phyloP scores from a whole-genome alignment of 2,797 vertebrate species.

The Neosilurus mollespiculum region DNA sequence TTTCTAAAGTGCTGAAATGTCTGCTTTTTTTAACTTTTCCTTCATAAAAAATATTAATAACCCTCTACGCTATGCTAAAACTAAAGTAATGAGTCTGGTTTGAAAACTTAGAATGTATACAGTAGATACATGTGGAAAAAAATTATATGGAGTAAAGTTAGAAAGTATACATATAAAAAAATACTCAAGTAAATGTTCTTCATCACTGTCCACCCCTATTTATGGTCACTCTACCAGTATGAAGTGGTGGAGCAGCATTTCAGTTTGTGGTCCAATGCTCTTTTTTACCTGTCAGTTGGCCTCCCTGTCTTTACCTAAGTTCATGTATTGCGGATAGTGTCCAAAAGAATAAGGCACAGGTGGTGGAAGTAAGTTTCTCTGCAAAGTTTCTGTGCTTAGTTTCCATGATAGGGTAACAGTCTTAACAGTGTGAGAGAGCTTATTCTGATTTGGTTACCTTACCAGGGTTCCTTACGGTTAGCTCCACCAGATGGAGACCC shows the following conservation, averaged over 20 bases:
- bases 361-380: background rate
- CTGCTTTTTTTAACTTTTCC: too few relatives aligned
- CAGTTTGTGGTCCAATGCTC: background rate
- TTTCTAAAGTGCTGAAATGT: too few relatives aligned
- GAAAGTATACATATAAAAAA: too few relatives aligned
- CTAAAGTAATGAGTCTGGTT: too few relatives aligned
- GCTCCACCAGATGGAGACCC: background rate
- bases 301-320: background rate
- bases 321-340: background rate
- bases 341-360: background rate
- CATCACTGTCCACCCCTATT: too few relatives aligned
- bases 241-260: background rate
- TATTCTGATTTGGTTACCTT: background rate
- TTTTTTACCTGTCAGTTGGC: background rate
- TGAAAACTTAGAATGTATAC: too few relatives aligned
- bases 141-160: too few relatives aligned
- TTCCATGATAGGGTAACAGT: background rate
- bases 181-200: too few relatives aligned
- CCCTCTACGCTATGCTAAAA: too few relatives aligned
- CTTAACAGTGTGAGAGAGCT: background rate
- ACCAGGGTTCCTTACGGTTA: background rate
- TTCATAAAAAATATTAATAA: too few relatives aligned
- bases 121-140: too few relatives aligned
- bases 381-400: background rate
- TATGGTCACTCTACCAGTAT: background rate